Percentiles rank a stretch among this genome's conserved stretches.
Evolutionary conservation across 2,797 vertebrate genomes (phyloP).

Genomic region (Sitta carolinensis): DNA sequence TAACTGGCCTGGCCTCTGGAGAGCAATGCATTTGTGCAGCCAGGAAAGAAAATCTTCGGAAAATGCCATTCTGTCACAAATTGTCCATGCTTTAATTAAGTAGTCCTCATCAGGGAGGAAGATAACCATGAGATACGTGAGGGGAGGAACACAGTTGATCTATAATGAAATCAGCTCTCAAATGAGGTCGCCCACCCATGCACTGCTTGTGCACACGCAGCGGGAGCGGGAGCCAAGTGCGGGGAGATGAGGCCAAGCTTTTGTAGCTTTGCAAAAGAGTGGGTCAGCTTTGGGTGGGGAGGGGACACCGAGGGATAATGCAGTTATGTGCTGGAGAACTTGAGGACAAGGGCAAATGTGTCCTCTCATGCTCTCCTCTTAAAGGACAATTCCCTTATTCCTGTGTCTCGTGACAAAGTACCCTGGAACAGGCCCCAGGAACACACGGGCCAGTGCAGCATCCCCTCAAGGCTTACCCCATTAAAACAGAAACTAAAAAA

Average conservation of each 20-base stretch:
- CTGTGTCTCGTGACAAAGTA: neutral
- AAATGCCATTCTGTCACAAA: neutral
- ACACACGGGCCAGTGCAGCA: neutral
- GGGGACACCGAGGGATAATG: neutral
- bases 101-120: conserved; percentile 17
- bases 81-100: conserved; percentile 49
- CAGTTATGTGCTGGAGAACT: neutral
- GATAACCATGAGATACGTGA: neutral
- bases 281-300: neutral
- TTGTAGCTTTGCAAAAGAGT: neutral
- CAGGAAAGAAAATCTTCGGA: neutral
- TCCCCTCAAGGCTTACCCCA: neutral
- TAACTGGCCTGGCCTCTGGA: neutral
- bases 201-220: neutral
- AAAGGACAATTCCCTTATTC: neutral
- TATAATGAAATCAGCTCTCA: conserved; percentile 45
- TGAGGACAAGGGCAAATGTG: neutral
- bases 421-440: neutral
- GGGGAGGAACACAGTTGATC: conserved; percentile 29
- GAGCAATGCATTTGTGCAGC: neutral
- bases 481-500: neutral
- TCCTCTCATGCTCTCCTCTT: neutral
- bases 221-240: neutral
- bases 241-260: neutral
- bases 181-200: conserved; percentile 50